These are phyloP conservation scores for Arrhopalites spinosus DNA, from an alignment of 2,888 invertebrate genomes.

Conservation along the genomic window DNA sequence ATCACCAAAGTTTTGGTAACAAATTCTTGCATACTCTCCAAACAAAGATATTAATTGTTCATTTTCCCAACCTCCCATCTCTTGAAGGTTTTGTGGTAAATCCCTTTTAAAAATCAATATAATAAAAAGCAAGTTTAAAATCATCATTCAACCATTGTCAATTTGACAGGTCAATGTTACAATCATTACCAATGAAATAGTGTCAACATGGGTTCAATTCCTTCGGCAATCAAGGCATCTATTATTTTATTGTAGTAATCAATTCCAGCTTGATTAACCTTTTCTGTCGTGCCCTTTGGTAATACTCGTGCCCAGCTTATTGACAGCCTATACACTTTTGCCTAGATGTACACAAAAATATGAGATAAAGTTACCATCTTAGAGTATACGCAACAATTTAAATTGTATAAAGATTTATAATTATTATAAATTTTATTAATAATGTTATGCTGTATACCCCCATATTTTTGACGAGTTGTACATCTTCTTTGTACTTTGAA, in stretches of 20 bases:
- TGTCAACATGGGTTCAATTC: conserved; percentile 57
- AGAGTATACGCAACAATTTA: no score
- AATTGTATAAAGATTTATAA: not conserved
- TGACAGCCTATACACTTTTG: conserved; percentile 48
- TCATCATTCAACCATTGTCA: no score
- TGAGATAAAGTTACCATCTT: not conserved
- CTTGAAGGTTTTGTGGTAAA: conserved; percentile 38
- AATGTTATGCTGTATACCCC: conserved; percentile 56
- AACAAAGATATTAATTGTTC: conserved; percentile 35
- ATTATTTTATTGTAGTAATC: conserved; percentile 61
- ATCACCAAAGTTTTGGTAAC: conserved; percentile 36
- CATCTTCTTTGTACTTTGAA: conserved; percentile 60
- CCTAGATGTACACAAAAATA: conserved; percentile 32
- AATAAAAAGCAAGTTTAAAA: no score
- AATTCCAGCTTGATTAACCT: conserved; percentile 59
- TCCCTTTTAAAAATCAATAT: conserved; percentile 35
- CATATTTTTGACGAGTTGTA: conserved; percentile 59
- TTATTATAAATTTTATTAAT: not conserved
- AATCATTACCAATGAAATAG: not conserved
- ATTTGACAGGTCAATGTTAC: no score
- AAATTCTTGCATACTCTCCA: conserved; percentile 36
- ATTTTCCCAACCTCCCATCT: conserved; percentile 41
- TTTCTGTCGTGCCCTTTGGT: conserved; percentile 58
- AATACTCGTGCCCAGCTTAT: conserved; percentile 61
- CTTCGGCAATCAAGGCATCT: conserved; percentile 58